A percentile compares a stretch with the other conserved stretches of the same genome.
Evolutionary conservation across 2,888 invertebrate genomes (phyloP).

Genomic region (Nezara viridula): DNA sequence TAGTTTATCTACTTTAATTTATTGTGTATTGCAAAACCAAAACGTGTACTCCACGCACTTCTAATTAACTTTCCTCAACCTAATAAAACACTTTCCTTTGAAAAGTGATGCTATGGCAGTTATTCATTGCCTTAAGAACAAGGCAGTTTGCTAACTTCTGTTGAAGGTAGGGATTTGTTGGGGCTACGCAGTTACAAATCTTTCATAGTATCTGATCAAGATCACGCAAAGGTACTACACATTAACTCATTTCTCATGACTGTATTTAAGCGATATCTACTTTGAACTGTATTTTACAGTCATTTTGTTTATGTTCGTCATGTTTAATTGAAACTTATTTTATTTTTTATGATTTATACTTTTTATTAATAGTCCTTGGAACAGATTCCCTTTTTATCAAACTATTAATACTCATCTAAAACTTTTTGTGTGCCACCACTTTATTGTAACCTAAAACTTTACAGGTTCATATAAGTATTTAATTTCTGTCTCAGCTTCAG

Average conservation of each 20-base stretch:
- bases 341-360: too few species aligned
- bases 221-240: constrained; percentile 2
- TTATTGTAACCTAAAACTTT: too few species aligned
- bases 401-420: too few species aligned
- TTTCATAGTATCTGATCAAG: not conserved
- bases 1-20: too few species aligned
- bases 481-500: too few species aligned
- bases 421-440: too few species aligned
- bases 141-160: not conserved
- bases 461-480: too few species aligned
- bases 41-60: too few species aligned
- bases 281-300: not conserved
- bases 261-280: not conserved
- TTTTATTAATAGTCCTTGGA: too few species aligned
- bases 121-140: not conserved
- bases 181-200: not conserved
- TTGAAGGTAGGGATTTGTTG: constrained; percentile 2
- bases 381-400: too few species aligned
- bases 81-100: not conserved
- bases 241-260: not conserved
- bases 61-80: not conserved
- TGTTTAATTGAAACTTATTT: too few species aligned
- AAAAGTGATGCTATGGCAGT: not conserved
- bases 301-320: not conserved
- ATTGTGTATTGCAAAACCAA: too few species aligned